phyloP scores from a whole-genome alignment of 2,797 vertebrate genomes.

The Parotocinclus haroldoi region DNA sequence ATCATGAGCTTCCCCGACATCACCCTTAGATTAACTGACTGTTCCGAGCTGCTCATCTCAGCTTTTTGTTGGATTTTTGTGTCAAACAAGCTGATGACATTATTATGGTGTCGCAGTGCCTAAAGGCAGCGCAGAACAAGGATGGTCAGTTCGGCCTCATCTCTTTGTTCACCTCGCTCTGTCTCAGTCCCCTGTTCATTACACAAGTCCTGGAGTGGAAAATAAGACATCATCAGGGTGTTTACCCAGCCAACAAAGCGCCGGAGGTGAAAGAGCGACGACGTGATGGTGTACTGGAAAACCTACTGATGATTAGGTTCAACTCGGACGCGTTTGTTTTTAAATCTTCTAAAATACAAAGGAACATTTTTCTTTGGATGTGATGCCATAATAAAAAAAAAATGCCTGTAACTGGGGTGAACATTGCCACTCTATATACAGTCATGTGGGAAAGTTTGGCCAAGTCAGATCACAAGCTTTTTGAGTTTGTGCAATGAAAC shows the following conservation, averaged over 20 bases:
- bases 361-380: no score
- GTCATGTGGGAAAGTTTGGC: no score
- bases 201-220: slow-evolving; percentile 76
- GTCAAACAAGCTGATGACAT: slow-evolving; percentile 30
- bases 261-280: slow-evolving; percentile 20
- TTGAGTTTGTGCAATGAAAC: no score
- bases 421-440: no score
- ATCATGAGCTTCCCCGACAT: not conserved
- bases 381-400: no score
- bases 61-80: slow-evolving; percentile 17
- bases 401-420: no score
- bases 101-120: slow-evolving; percentile 27
- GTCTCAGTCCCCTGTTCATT: slow-evolving; percentile 82
- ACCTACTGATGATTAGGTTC: not conserved
- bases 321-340: no score
- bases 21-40: not conserved
- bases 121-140: slow-evolving; percentile 58
- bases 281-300: slow-evolving; percentile 12
- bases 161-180: slow-evolving; percentile 37
- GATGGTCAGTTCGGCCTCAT: slow-evolving; percentile 17
- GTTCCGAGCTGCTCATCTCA: not conserved
- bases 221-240: slow-evolving; percentile 49
- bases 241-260: slow-evolving; percentile 10
- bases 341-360: no score
- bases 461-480: no score